phyloP scores from a whole-genome alignment of 2,113 vertebrate species.

The Oriolus oriolus region DNA sequence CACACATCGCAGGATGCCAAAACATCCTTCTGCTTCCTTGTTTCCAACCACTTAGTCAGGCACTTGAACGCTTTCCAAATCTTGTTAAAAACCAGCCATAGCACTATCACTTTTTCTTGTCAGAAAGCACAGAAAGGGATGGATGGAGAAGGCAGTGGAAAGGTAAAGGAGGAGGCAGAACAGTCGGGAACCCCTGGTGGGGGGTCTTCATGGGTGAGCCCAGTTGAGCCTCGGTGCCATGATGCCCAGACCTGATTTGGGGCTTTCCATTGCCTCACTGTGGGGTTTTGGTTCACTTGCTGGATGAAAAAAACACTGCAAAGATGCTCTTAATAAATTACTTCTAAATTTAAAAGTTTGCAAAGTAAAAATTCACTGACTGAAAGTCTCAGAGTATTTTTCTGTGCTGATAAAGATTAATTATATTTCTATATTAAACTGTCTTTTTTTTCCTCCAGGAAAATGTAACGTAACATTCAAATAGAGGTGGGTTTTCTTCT shows the following conservation, averaged over 20 bases:
- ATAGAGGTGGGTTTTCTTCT: background rate
- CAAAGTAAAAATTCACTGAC: background rate
- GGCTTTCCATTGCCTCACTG: background rate
- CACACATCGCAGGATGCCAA: constrained; percentile 14
- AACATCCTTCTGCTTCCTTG: constrained; percentile 47
- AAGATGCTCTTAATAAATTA: background rate
- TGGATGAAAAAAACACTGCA: background rate
- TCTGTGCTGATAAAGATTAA: background rate
- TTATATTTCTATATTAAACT: background rate
- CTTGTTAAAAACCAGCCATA: constrained; percentile 47
- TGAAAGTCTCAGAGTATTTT: background rate
- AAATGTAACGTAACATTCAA: background rate
- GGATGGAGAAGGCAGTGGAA: background rate
- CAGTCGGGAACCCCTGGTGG: rapidly evolving
- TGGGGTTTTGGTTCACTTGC: background rate
- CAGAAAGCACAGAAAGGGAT: background rate
- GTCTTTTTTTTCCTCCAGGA: background rate
- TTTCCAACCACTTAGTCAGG: constrained; percentile 46
- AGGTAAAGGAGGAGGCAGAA: background rate
- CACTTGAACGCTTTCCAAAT: constrained; percentile 16
- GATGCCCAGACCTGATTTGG: background rate
- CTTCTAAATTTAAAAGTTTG: background rate
- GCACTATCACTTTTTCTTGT: background rate
- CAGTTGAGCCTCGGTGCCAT: rapidly evolving
- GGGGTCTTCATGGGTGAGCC: background rate